Percentiles rank a stretch among this genome's conserved stretches.
Conservation (phyloP, 2,888 invertebrate genomes). For the Gisinianus flammeolus region DNA sequence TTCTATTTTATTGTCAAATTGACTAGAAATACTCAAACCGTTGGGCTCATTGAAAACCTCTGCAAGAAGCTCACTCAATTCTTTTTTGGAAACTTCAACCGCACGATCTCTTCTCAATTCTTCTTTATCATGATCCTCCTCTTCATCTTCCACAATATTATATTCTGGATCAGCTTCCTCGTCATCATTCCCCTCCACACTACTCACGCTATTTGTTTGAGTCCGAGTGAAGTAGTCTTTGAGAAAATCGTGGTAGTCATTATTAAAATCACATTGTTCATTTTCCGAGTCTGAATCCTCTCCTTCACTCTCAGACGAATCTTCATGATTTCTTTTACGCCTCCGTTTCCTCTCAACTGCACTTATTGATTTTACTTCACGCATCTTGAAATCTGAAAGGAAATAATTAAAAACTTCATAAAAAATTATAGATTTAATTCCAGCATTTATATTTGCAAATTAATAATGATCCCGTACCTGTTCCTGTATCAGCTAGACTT, state of each 20-base stretch:
- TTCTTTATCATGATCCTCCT: constrained; percentile 62
- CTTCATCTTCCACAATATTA: constrained; percentile 81
- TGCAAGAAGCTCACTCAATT: constrained; percentile 79
- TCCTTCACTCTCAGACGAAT: constrained; percentile 22
- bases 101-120: constrained; percentile 60
- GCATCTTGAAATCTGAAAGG: constrained; percentile 15
- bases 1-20: too few species aligned
- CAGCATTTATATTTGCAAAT: too few species aligned
- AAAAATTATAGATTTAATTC: too few species aligned
- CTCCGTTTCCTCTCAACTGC: constrained; percentile 12
- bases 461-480: too few species aligned
- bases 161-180: constrained; percentile 60
- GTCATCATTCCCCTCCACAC: background rate
- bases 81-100: constrained; percentile 83
- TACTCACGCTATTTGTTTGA: constrained; percentile 43
- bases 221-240: constrained; percentile 67
- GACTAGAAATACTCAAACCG: too few species aligned
- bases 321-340: constrained; percentile 12
- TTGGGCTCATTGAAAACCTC: constrained; percentile 73
- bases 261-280: constrained; percentile 67
- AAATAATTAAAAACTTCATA: too few species aligned
- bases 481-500: too few species aligned
- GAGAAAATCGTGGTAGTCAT: constrained; percentile 79
- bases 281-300: constrained; percentile 28
- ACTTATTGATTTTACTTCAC: constrained; percentile 8